Evolutionary conservation across 2,113 vertebrate genomes (phyloP).

Genomic region (Antechinus flavipes): DNA sequence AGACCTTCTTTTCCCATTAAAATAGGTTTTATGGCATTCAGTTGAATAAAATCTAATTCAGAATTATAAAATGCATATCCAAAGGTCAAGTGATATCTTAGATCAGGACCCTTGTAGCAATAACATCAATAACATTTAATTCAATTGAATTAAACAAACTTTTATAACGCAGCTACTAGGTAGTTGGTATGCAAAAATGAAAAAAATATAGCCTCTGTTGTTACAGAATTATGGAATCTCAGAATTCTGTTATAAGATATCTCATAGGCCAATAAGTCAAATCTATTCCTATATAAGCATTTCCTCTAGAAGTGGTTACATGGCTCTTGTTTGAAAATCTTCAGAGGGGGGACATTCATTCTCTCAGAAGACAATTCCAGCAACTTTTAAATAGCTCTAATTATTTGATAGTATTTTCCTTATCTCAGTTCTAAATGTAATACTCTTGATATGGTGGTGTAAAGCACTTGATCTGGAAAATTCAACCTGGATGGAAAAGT

Average conservation of each 20-base stretch:
- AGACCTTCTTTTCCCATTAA: neutral
- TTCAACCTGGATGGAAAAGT: neutral
- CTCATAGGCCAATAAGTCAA: neutral
- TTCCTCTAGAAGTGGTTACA: neutral
- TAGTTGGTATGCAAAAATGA: neutral
- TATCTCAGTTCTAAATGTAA: neutral
- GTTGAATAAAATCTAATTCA: slow-evolving; percentile 60
- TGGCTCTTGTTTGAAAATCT: neutral
- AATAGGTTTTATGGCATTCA: slow-evolving; percentile 9
- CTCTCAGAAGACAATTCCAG: neutral
- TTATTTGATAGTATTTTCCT: neutral
- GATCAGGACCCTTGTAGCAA: slow-evolving; percentile 16
- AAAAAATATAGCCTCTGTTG: neutral
- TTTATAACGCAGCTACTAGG: neutral
- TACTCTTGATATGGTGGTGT: neutral
- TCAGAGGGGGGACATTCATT: neutral
- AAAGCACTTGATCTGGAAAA: neutral
- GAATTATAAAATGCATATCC: slow-evolving; percentile 45
- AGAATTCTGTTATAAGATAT: neutral
- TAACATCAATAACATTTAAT: neutral
- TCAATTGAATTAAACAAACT: neutral
- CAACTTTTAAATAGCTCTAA: neutral
- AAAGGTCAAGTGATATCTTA: slow-evolving; percentile 61
- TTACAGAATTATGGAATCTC: neutral
- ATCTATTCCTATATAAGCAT: neutral